Base-by-base conservation (phyloP, 2,113 vertebrate species). In the Anolis carolinensis region DNA sequence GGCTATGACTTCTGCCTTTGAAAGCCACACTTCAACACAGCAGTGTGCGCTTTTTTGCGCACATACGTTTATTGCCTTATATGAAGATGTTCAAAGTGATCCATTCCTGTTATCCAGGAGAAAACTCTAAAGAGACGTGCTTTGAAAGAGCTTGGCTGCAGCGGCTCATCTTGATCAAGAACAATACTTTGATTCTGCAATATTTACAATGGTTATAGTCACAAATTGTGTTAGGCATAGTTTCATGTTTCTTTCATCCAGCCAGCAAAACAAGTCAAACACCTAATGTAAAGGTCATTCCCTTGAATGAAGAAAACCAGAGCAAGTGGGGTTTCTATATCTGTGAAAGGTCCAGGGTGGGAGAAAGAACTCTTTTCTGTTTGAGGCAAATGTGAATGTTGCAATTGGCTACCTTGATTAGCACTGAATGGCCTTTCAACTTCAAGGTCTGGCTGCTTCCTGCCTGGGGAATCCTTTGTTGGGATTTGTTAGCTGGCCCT, bases 21-120 rank as follows among this genome's bases (percentile, higher is more conserved):
- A 25, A 68, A 76, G 36, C 62, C 74, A 81, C 91, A 55, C 32
- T 27, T 79, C n/a, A 85, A 82, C 92, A 89, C 91, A 93, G 88
- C 90, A 44, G 93, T 94, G 65, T 30, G 95, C 82, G 86, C 95
- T 81, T 1, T 1, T 9, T 67, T 75, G 91, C 89, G 52, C 96
- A 92, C 94, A 94, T 85, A 91, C 32, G 86, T 94, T 92, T 89
- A 96, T 95, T 98, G 98, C 98, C 98, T 98, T 97, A 95, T 96
- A 68, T 89, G 94, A 79, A 96, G 96, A 73, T 91, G 94, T 84
- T 96, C 94, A 67, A 97, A 90, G 87, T 14, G 92, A 84, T 93
- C 94, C 55, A 94, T 86, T 88, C 97, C 95, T 30, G 91, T 79
- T 3, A 99, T 92, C 97, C 98, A 97, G 90, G 82, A 94, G 90